Evolutionary conservation across 2,888 invertebrate species (phyloP), one percentile per base, ranked within the genome.

Genomic region (Empis stercorea): DNA sequence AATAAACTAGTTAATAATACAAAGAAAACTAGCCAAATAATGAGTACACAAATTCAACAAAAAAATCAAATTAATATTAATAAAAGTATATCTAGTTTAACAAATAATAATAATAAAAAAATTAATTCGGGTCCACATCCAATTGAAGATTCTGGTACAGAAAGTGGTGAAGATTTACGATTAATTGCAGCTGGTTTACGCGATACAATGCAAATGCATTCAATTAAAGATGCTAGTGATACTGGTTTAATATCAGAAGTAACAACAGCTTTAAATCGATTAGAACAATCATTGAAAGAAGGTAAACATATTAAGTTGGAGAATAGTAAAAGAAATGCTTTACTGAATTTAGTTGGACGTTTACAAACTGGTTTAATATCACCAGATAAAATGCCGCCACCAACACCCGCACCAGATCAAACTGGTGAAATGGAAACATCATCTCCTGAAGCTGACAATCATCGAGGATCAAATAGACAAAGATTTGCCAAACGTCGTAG

Each of bases 231-330:
- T 43, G 61, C 62, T 46, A 61, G 61, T 54, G 79, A 80, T 51
- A 76, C 79, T 36, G 73, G 78, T 57, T 75, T 85, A 10, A 73
- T 85, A 39, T 76, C 78, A 23, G 89, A 91, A 63, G 84, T 88
- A 48, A 81, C 86, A 48, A 78, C 79, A 55, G 86, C 87, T 27
- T 72, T 91, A 30, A 77, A 76, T 48, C 79, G 84, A 40, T 73
- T 91, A 50, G 81, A 87, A 54, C 78, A 78, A 48, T 85, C 86
- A 4, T 70, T 89, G 9, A 79, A 79, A 52, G 73, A 75, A 23
- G 74, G 73, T 47, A 66, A 66, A 37, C 10, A 16, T 16, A 62
- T 72, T 14, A 63, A 68, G 30, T 61, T 74, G 10, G 74, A 76
- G 48, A 65, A 68, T 1, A 64, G 64, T 9, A 74, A 76, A 53